A percentile compares a stretch with the other conserved stretches of the same genome.
Evolutionary conservation across 2,797 vertebrate species (phyloP).

Genomic region (Pangasius djambal): DNA sequence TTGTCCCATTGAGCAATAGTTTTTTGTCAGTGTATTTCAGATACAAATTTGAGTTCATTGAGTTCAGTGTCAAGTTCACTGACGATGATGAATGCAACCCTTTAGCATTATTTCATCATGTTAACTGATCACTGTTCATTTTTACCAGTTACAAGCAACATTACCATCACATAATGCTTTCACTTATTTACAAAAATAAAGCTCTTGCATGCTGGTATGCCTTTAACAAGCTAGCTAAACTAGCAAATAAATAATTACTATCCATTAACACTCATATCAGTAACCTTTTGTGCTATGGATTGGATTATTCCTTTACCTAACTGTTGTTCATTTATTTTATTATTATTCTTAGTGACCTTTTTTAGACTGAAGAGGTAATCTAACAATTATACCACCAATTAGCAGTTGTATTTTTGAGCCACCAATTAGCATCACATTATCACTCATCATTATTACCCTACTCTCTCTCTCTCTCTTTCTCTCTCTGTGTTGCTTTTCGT

Average conservation of each 20-base stretch:
- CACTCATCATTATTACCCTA: not conserved
- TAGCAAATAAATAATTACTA: not conserved
- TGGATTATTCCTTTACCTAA: not conserved
- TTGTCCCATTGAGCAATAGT: not conserved
- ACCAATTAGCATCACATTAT: not conserved
- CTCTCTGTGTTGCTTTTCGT: constrained; percentile 11
- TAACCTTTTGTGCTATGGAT: not conserved
- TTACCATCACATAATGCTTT: not conserved
- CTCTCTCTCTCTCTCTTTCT: not conserved
- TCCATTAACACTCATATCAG: not conserved
- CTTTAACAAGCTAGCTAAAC: not conserved
- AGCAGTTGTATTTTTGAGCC: not conserved
- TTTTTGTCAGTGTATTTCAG: too few species aligned
- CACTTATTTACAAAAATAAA: not conserved
- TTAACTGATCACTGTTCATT: not conserved
- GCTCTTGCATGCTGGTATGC: not conserved
- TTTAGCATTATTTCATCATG: not conserved
- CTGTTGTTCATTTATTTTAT: not conserved
- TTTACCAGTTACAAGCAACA: not conserved
- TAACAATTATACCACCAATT: not conserved
- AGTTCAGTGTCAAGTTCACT: too few species aligned
- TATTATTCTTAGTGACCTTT: not conserved
- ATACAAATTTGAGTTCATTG: not conserved
- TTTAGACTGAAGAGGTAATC: not conserved
- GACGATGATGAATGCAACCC: not conserved